Percentiles rank a stretch among this genome's conserved stretches.
phyloP scores from a whole-genome alignment of 2,888 invertebrate genomes.

The Scaptomyza parva region DNA sequence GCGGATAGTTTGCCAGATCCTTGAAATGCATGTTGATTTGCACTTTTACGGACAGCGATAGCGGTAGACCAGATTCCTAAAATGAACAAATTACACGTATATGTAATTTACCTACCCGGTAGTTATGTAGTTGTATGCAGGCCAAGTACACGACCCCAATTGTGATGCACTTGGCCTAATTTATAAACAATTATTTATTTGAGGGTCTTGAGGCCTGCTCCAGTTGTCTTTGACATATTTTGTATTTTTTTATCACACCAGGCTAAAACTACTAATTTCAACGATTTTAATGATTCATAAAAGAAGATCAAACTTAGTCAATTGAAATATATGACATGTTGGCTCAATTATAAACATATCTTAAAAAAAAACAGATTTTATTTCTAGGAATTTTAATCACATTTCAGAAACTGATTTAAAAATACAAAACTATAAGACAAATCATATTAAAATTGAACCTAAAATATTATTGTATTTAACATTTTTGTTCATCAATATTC shows the following conservation, averaged over 20 bases:
- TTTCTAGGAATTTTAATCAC: no score
- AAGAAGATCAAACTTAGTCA: no score
- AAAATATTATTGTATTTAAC: no score
- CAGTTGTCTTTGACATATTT: slow-evolving; percentile 41
- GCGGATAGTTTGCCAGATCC: slow-evolving; percentile 88
- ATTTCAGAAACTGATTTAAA: no score
- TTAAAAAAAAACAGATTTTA: no score
- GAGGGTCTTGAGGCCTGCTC: slow-evolving; percentile 36
- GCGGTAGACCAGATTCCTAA: slow-evolving; percentile 90
- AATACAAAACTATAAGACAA: no score
- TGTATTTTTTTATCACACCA: background rate
- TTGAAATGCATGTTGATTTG: slow-evolving; percentile 95
- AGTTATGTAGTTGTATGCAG: slow-evolving; percentile 12
- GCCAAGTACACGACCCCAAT: slow-evolving; percentile 50
- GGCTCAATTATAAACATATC: no score
- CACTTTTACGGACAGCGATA: slow-evolving; percentile 91
- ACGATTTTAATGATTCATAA: slow-evolving; percentile 50
- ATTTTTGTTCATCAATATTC: no score
- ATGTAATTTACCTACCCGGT: slow-evolving; percentile 44
- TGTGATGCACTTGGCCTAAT: slow-evolving; percentile 66
- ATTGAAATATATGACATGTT: no score
- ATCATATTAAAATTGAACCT: no score
- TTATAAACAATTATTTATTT: slow-evolving; percentile 56
- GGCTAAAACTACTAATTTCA: slow-evolving; percentile 41
- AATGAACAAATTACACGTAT: slow-evolving; percentile 54